Conservation (phyloP, 2,888 invertebrate genomes). For the Sarcophaga variegata region DNA sequence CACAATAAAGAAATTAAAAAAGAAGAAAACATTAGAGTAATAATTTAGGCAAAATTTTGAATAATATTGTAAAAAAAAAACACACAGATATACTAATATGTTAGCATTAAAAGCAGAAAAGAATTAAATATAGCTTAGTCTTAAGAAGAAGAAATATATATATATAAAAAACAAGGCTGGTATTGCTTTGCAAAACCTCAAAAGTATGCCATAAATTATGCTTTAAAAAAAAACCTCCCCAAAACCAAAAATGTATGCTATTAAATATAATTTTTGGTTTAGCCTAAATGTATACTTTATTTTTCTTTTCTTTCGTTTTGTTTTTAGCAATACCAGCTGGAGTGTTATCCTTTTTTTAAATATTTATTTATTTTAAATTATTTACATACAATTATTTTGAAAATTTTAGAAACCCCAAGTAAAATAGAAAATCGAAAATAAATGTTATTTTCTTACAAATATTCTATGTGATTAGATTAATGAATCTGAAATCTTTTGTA, state of each 20-base stretch:
- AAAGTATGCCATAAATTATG: not conserved
- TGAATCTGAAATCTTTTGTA: slow-evolving; percentile 27
- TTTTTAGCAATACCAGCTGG: not conserved
- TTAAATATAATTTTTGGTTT: not conserved
- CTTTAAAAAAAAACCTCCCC: not conserved
- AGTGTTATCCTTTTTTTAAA: not conserved
- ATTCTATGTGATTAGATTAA: slow-evolving; percentile 17
- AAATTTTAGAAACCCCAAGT: not conserved
- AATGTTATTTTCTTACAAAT: slow-evolving; percentile 52
- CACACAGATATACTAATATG: no score
- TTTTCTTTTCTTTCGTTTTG: not conserved
- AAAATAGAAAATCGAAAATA: slow-evolving; percentile 15
- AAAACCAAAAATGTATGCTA: not conserved
- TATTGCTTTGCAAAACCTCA: not conserved
- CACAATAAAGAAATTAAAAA: not conserved
- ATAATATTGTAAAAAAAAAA: not conserved
- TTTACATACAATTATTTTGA: not conserved
- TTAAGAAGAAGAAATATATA: not conserved
- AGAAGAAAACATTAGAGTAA: not conserved
- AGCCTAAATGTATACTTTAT: not conserved
- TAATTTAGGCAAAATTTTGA: not conserved
- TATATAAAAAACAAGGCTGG: no score
- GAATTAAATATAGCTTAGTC: not conserved
- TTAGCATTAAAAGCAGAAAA: not conserved
- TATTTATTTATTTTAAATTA: not conserved